Evolutionary conservation across 2,113 vertebrate genomes (phyloP).

Genomic region (Petaurus breviceps): DNA sequence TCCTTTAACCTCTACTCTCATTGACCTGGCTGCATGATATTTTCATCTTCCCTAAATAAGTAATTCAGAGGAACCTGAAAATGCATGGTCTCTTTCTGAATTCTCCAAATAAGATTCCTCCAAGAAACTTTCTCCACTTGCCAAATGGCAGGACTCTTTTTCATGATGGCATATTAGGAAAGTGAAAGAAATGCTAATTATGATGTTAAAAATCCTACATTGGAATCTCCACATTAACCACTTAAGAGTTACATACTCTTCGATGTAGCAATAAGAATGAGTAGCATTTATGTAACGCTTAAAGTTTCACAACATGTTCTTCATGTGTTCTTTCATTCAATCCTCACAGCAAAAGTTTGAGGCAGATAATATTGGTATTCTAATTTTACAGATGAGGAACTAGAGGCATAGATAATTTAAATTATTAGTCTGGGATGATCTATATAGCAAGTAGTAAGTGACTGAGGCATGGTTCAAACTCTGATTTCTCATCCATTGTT

Average conservation of each 20-base stretch:
- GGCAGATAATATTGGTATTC: too few relatives aligned
- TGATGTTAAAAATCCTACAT: neutral
- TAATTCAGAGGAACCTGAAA: neutral
- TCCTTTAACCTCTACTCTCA: neutral
- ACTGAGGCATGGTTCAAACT: neutral
- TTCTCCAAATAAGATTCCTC: neutral
- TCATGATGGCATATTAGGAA: neutral
- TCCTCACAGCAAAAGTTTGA: too few relatives aligned
- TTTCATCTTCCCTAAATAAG: neutral
- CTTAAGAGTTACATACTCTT: neutral
- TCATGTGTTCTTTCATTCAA: too few relatives aligned
- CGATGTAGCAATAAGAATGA: too few relatives aligned
- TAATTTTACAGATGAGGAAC: too few relatives aligned
- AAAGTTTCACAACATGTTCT: too few relatives aligned
- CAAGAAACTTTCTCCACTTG: neutral
- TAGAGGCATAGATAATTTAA: too few relatives aligned
- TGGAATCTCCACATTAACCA: neutral
- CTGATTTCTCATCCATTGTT: neutral
- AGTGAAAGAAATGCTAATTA: neutral
- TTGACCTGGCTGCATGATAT: neutral
- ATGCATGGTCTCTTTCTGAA: neutral
- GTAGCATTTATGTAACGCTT: too few relatives aligned
- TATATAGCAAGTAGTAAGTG: too few relatives aligned
- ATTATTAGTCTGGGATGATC: too few relatives aligned
- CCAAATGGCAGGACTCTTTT: neutral